phyloP scores from a whole-genome alignment of 2,113 vertebrate species.

The Carassius carassius region DNA sequence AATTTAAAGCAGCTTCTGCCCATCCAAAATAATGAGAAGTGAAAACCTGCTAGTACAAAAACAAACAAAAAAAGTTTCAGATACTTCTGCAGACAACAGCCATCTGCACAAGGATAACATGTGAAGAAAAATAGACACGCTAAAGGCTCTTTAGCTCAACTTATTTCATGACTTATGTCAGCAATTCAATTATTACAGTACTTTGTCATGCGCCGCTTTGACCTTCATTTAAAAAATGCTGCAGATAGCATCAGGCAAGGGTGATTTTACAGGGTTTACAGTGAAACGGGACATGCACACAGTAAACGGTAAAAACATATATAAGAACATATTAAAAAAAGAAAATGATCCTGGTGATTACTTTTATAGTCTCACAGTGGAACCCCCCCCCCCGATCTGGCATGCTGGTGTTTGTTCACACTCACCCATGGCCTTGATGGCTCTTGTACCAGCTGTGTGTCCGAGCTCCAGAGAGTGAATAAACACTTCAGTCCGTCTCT shows the following conservation, averaged over 20 bases:
- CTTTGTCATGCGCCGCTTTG: neutral
- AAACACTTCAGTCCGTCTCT: slow-evolving; percentile 89
- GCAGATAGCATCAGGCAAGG: neutral
- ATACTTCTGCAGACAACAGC: neutral
- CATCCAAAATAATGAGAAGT: neutral
- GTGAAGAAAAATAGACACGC: neutral
- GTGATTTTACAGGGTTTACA: neutral
- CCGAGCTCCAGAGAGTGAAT: slow-evolving; percentile 94
- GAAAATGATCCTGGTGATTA: neutral
- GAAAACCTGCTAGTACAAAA: neutral
- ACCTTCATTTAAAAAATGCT: neutral
- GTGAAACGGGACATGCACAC: neutral
- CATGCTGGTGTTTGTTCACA: neutral
- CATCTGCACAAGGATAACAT: neutral
- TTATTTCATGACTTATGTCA: neutral
- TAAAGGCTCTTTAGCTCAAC: neutral
- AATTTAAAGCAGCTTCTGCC: neutral
- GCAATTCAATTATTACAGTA: neutral
- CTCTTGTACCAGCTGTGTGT: slow-evolving; percentile 87
- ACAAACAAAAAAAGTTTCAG: neutral
- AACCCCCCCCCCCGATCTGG: neutral
- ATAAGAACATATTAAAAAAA: neutral
- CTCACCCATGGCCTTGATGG: slow-evolving; percentile 93
- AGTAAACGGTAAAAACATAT: neutral
- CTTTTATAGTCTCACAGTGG: neutral